Conservation (phyloP, 2,888 invertebrate species). For the Drosophila robusta region DNA sequence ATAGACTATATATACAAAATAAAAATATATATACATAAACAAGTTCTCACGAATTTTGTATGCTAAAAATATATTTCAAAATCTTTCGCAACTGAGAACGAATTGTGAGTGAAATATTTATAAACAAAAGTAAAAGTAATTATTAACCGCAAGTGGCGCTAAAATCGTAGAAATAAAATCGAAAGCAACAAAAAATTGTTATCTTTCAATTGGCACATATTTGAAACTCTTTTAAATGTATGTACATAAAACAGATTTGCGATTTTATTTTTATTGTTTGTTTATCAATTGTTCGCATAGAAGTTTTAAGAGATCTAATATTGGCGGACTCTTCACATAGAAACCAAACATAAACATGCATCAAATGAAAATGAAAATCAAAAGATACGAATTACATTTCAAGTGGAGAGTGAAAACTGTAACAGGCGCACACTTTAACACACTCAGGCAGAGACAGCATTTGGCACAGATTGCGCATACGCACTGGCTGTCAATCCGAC, state of each 20-base stretch:
- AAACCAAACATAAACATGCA: too few species aligned
- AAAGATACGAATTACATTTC: background rate
- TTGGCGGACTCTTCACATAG: too few species aligned
- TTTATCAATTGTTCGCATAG: too few species aligned
- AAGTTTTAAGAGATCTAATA: too few species aligned
- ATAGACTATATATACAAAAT: background rate
- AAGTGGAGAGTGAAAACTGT: background rate
- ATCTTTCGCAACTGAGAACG: background rate
- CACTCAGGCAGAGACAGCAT: background rate
- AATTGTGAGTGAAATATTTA: background rate
- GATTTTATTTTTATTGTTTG: background rate
- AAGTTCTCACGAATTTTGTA: background rate
- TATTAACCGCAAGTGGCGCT: constrained; percentile 32
- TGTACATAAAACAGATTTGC: too few species aligned
- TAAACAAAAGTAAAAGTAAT: constrained; percentile 42
- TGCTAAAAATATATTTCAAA: constrained; percentile 10
- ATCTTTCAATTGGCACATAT: too few species aligned
- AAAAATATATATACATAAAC: background rate
- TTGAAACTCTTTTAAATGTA: too few species aligned
- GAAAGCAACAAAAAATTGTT: too few species aligned
- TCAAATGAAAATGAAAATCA: background rate
- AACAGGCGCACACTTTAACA: background rate
- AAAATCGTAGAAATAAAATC: constrained; percentile 7
- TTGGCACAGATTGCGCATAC: constrained; percentile 55
- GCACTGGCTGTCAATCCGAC: background rate